Percentiles rank a stretch among this genome's conserved stretches.
Evolutionary conservation across 2,113 vertebrate species (phyloP).

Genomic region (Seriola quinqueradiata): DNA sequence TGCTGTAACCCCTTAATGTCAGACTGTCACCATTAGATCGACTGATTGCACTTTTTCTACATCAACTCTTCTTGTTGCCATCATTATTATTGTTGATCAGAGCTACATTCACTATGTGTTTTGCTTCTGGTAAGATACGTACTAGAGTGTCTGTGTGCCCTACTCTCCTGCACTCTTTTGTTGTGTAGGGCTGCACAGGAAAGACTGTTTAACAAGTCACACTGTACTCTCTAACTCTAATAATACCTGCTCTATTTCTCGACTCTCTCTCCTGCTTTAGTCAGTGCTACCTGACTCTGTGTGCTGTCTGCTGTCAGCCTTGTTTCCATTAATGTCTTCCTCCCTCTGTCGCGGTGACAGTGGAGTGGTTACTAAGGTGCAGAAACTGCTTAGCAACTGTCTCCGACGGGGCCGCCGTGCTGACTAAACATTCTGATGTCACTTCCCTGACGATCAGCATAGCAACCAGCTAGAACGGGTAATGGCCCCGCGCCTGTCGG

Average conservation of each 20-base stretch:
- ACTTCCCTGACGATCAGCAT: slow-evolving; percentile 76
- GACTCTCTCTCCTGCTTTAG: neutral
- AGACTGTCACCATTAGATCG: neutral
- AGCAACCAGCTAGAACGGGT: slow-evolving; percentile 59
- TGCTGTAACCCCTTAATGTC: neutral
- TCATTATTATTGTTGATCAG: too few species aligned
- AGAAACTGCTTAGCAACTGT: slow-evolving; percentile 87
- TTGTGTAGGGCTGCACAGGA: neutral
- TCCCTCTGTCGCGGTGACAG: slow-evolving; percentile 56
- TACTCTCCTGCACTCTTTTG: neutral
- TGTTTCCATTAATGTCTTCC: slow-evolving; percentile 35
- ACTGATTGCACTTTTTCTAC: too few species aligned
- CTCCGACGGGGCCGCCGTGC: slow-evolving; percentile 72
- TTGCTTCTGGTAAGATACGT: neutral
- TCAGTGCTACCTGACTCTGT: neutral
- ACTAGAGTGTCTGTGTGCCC: neutral
- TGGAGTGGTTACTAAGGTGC: slow-evolving; percentile 81
- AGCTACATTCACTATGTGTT: neutral
- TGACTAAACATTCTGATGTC: slow-evolving; percentile 81
- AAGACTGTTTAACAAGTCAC: neutral
- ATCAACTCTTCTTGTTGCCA: too few species aligned
- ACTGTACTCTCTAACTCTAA: neutral
- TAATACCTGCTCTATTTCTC: neutral
- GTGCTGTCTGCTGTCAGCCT: slow-evolving; percentile 2
- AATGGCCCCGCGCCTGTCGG: slow-evolving; percentile 33